Conservation (phyloP, 2,113 vertebrate genomes). For the Dasyornis broadbenti region DNA sequence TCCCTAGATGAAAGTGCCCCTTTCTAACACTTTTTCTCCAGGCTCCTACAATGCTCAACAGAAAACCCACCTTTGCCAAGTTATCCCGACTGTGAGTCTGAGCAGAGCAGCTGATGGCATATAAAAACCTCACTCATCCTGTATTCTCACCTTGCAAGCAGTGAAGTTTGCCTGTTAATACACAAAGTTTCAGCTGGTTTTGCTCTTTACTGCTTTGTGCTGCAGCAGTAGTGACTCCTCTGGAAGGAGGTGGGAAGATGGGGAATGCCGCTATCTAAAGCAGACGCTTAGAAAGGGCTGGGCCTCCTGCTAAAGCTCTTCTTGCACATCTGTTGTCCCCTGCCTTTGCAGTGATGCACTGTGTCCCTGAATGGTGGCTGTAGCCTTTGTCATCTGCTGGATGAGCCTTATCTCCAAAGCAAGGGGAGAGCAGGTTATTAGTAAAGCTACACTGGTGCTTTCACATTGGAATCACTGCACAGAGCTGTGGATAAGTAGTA, state of each 20-base stretch:
- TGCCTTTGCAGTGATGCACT: not conserved
- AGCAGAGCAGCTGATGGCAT: slow-evolving; percentile 2
- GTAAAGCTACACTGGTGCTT: not conserved
- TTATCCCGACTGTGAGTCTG: not conserved
- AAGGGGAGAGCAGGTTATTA: not conserved
- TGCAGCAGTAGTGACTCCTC: not conserved
- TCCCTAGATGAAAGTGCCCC: slow-evolving; percentile 14
- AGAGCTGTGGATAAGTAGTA: not conserved
- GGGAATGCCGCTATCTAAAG: not conserved
- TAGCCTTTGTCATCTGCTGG: not conserved
- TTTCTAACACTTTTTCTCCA: not conserved
- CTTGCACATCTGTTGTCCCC: not conserved
- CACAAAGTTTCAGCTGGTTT: not conserved
- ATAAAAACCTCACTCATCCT: slow-evolving; percentile 3
- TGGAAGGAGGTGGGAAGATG: not conserved
- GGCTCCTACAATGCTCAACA: not conserved
- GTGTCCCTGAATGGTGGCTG: not conserved
- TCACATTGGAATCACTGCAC: not conserved
- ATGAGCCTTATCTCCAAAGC: not conserved
- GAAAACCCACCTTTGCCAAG: not conserved
- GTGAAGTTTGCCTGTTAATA: slow-evolving; percentile 33
- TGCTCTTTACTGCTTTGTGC: not conserved
- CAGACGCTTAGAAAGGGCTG: not conserved
- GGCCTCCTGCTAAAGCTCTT: not conserved
- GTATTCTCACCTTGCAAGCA: slow-evolving; percentile 24